These are phyloP conservation scores for Setophaga coronata DNA, from an alignment of 2,113 vertebrate species.

Conservation along the genomic window DNA sequence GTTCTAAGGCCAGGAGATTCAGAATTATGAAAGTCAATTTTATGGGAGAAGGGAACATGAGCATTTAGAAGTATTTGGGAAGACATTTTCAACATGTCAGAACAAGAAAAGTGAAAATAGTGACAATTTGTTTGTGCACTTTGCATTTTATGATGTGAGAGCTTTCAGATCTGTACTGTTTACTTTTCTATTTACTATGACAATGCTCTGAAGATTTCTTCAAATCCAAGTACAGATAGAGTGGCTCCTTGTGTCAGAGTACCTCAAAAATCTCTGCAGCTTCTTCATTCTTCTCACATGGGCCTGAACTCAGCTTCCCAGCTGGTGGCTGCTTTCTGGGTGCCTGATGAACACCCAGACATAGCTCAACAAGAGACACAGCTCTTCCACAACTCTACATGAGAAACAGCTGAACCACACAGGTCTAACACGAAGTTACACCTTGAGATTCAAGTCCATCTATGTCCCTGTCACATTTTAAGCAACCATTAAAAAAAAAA, in stretches of 20 bases:
- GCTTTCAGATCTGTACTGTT: background rate
- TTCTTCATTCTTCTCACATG: background rate
- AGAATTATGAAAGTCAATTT: background rate
- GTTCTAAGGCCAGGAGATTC: background rate
- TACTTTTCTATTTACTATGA: background rate
- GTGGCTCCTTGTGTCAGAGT: accelerated
- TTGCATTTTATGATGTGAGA: background rate
- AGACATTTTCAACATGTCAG: background rate
- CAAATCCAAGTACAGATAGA: background rate
- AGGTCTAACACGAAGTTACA: background rate
- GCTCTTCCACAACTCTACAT: background rate
- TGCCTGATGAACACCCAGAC: background rate
- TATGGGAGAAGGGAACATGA: background rate
- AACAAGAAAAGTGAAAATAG: background rate
- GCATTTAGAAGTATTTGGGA: background rate
- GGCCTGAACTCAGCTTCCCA: background rate
- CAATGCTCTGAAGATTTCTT: background rate
- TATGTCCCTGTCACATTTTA: background rate
- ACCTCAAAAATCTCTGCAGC: background rate
- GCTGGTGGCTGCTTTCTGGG: background rate
- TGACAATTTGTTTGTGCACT: background rate
- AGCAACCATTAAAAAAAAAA: background rate
- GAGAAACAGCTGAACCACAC: background rate
- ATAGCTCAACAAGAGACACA: background rate
- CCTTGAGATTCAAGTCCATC: background rate